phyloP scores from a whole-genome alignment of 1,140 invertebrate species.

The Reticulitermes speratus region DNA sequence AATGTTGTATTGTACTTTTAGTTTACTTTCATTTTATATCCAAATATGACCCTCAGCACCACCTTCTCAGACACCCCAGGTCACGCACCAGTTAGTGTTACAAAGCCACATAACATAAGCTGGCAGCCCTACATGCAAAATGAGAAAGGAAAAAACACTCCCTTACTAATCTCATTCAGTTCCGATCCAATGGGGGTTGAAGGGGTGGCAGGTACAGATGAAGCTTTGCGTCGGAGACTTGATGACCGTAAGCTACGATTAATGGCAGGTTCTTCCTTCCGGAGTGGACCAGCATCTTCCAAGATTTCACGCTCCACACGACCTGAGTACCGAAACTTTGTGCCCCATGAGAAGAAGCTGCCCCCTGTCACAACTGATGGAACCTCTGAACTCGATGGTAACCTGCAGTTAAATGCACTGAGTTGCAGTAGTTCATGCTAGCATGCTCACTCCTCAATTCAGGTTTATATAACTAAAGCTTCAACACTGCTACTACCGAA shows the following conservation, averaged over 20 bases:
- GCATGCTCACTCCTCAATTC: too few relatives aligned
- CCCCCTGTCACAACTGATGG: slow-evolving; percentile 85
- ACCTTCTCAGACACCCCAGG: too few relatives aligned
- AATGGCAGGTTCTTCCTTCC: slow-evolving; percentile 59
- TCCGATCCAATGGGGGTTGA: slow-evolving; percentile 62
- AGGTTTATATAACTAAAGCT: too few relatives aligned
- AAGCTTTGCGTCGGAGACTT: slow-evolving; percentile 71
- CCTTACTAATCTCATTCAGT: slow-evolving; percentile 36
- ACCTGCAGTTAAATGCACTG: slow-evolving; percentile 53
- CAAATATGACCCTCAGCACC: too few relatives aligned
- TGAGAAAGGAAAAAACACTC: background rate
- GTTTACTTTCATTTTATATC: too few relatives aligned
- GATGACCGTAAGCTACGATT: slow-evolving; percentile 48
- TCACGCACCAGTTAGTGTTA: too few relatives aligned
- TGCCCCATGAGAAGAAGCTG: slow-evolving; percentile 91
- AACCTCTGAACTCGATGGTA: slow-evolving; percentile 82
- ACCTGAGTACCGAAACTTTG: slow-evolving; percentile 89
- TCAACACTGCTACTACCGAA: background rate
- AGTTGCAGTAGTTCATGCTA: background rate
- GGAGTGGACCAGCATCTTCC: slow-evolving; percentile 61
- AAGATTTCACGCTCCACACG: slow-evolving; percentile 85
- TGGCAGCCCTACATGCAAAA: background rate
- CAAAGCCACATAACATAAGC: too few relatives aligned
- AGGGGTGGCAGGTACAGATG: slow-evolving; percentile 81
- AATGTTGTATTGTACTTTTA: too few relatives aligned